phyloP scores from a whole-genome alignment of 2,888 invertebrate species.

The Drosophila monieri region DNA sequence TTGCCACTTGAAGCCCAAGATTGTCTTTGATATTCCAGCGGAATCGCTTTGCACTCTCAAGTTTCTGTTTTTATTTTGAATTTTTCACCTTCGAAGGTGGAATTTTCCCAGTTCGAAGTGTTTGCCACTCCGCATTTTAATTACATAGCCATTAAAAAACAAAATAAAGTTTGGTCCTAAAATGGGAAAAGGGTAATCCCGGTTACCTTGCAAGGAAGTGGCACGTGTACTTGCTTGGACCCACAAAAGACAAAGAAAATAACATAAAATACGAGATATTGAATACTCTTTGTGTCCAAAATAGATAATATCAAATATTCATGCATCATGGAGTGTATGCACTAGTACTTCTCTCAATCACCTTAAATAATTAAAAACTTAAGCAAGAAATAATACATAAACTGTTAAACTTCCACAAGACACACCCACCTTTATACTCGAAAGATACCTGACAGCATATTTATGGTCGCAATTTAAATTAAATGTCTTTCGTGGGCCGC shows the following conservation, averaged over 20 bases:
- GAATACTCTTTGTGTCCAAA: constrained; percentile 6
- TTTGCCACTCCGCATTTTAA: constrained; percentile 60
- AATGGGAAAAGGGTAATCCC: constrained; percentile 29
- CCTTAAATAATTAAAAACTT: neutral
- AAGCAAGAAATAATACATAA: neutral
- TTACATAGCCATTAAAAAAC: constrained; percentile 66
- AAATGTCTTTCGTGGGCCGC: constrained; percentile 49
- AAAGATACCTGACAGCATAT: constrained; percentile 18
- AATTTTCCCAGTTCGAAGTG: neutral
- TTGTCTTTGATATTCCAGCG: constrained; percentile 36
- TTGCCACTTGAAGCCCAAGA: constrained; percentile 38
- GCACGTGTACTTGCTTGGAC: constrained; percentile 61
- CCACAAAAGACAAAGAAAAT: constrained; percentile 17
- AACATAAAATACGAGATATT: neutral
- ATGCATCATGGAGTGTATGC: too few relatives aligned
- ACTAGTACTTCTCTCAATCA: too few relatives aligned
- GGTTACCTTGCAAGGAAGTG: constrained; percentile 50
- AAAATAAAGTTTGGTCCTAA: constrained; percentile 61
- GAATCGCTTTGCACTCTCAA: constrained; percentile 17
- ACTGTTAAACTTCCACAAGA: neutral
- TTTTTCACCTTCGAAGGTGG: neutral
- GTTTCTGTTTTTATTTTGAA: neutral
- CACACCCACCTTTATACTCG: neutral
- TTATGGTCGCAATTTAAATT: constrained; percentile 69
- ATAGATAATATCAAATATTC: neutral